Evolutionary conservation across 1,140 invertebrate species (phyloP).

Genomic region (Drosophila ercepeae): DNA sequence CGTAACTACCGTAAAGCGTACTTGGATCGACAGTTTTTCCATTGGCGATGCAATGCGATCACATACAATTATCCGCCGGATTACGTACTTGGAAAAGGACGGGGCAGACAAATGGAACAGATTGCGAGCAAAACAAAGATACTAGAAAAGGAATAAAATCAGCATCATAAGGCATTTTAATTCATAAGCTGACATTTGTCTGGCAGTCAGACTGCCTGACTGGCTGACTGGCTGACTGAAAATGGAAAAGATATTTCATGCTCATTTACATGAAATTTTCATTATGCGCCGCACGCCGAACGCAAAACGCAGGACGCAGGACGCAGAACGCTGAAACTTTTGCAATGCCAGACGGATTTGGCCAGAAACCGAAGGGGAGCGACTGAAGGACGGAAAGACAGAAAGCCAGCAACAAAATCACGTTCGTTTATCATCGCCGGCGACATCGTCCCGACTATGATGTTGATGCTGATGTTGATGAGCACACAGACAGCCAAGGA

Average conservation of each 20-base stretch:
- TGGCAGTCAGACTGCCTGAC: slow-evolving; percentile 41
- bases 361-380: slow-evolving; percentile 19
- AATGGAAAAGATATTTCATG: slow-evolving; percentile 83
- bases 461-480: slow-evolving; percentile 76
- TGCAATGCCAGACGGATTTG: slow-evolving; percentile 69
- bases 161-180: slow-evolving; percentile 79
- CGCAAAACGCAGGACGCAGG: background rate
- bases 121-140: slow-evolving; percentile 39
- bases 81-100: slow-evolving; percentile 25
- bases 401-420: slow-evolving; percentile 77
- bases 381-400: slow-evolving; percentile 2
- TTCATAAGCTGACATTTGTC: slow-evolving; percentile 83
- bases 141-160: slow-evolving; percentile 44
- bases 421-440: slow-evolving; percentile 77
- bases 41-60: slow-evolving; percentile 19
- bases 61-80: slow-evolving; percentile 19
- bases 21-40: slow-evolving; percentile 3
- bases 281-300: slow-evolving; percentile 68
- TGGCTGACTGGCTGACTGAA: slow-evolving; percentile 49
- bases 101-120: slow-evolving; percentile 53
- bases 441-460: slow-evolving; percentile 67
- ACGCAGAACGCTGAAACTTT: slow-evolving; percentile 60
- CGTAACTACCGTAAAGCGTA: slow-evolving; percentile 16
- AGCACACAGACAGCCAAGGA: slow-evolving; percentile 65
- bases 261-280: slow-evolving; percentile 83